Percentiles rank a stretch among this genome's conserved stretches.
phyloP scores from a whole-genome alignment of 2,888 invertebrate genomes.

The Phengaris alcon region DNA sequence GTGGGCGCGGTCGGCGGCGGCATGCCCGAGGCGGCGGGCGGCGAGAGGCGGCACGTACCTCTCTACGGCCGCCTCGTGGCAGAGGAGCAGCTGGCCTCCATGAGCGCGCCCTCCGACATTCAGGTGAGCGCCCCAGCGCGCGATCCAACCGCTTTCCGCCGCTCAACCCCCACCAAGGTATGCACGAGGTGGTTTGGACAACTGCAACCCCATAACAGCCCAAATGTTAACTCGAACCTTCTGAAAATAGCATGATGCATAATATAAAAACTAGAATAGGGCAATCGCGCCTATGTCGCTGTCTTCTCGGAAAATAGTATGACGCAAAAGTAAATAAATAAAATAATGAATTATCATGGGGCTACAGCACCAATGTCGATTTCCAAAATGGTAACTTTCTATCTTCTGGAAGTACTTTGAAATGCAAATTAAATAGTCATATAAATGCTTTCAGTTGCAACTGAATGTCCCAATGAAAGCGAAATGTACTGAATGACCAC shows the following conservation, averaged over 20 bases:
- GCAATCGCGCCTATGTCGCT: too few species aligned
- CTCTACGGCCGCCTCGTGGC: slow-evolving; percentile 94
- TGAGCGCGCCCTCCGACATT: slow-evolving; percentile 83
- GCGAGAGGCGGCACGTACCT: slow-evolving; percentile 85
- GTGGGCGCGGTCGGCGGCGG: slow-evolving; percentile 74
- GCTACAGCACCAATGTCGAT: not conserved
- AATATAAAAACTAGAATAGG: too few species aligned
- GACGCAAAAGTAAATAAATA: too few species aligned
- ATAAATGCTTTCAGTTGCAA: not conserved
- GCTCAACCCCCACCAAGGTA: slow-evolving; percentile 72
- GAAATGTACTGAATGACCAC: not conserved
- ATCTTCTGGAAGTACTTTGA: not conserved
- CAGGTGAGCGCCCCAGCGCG: slow-evolving; percentile 77
- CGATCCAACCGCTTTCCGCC: slow-evolving; percentile 77
- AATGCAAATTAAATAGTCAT: not conserved
- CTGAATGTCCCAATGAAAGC: not conserved
- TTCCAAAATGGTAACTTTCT: not conserved
- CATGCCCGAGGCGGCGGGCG: slow-evolving; percentile 68
- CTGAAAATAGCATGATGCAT: not conserved
- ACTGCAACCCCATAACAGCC: slow-evolving; percentile 6
- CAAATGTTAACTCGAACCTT: not conserved
- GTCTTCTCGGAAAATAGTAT: too few species aligned
- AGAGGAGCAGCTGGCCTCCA: slow-evolving; percentile 88
- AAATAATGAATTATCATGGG: not conserved
- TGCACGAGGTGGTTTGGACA: slow-evolving; percentile 73